Evolutionary conservation across 1,140 invertebrate genomes (phyloP).

Genomic region (Oreohelix idahoensis): DNA sequence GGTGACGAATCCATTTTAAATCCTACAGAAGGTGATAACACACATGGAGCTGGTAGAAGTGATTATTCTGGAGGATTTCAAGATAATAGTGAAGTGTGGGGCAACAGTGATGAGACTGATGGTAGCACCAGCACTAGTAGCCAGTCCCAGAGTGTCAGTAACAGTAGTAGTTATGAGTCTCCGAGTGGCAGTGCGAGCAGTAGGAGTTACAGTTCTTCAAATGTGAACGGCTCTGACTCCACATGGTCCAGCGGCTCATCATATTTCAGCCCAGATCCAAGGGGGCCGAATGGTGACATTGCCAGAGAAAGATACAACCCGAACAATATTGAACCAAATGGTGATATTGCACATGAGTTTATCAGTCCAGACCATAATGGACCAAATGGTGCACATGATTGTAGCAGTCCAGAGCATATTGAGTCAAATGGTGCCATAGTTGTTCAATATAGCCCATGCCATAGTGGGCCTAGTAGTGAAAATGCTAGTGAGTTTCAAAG

Average conservation of each 20-base stretch:
- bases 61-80: background rate
- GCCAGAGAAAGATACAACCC: background rate
- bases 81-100: background rate
- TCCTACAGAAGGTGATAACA: background rate
- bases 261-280: constrained; percentile 3
- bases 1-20: background rate
- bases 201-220: background rate
- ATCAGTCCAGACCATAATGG: background rate
- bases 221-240: background rate
- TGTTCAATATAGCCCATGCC: background rate
- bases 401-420: background rate
- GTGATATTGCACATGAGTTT: background rate
- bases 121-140: background rate
- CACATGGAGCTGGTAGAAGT: background rate
- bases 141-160: background rate
- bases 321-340: background rate
- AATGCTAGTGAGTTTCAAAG: background rate
- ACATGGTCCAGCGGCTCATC: background rate
- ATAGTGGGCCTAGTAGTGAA: background rate
- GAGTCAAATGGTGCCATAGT: background rate
- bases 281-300: constrained; percentile 3
- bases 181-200: background rate
- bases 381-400: background rate
- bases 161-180: background rate
- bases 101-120: background rate